A percentile compares a stretch with the other conserved stretches of the same genome.
These are phyloP conservation scores for Delphinapterus leucas DNA, from an alignment of 2,113 vertebrate species.

Conservation along the genomic window DNA sequence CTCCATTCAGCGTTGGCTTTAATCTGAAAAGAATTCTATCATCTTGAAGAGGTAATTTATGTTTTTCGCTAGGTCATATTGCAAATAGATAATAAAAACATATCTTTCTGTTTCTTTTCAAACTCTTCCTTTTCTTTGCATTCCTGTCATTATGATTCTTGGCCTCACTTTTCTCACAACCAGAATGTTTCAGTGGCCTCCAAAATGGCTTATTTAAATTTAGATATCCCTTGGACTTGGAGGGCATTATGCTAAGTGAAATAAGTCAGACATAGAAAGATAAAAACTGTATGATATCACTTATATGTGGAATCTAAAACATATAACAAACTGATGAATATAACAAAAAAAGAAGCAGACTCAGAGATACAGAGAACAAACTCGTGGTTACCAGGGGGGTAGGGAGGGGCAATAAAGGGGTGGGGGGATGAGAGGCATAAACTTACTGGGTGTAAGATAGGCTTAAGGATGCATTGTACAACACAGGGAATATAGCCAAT, in stretches of 20 bases:
- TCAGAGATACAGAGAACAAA: neutral
- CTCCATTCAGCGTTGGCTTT: neutral
- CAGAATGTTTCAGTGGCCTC: neutral
- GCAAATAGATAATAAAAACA: neutral
- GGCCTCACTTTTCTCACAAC: neutral
- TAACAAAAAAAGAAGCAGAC: neutral
- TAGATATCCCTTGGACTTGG: neutral
- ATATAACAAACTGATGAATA: neutral
- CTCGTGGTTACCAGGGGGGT: neutral
- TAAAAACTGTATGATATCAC: no score
- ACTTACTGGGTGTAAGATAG: neutral
- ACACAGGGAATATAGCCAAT: neutral
- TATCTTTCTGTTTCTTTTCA: neutral
- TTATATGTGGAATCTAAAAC: no score
- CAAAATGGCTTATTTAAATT: neutral
- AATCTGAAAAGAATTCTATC: neutral
- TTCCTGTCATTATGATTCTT: neutral
- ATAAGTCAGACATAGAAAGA: no score
- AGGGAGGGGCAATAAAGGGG: neutral
- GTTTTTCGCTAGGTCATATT: neutral
- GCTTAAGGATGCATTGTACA: neutral
- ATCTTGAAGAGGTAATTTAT: neutral
- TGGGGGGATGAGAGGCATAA: fast-evolving
- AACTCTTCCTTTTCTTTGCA: neutral
- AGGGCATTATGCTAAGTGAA: no score